Evolutionary conservation across 2,888 invertebrate genomes (phyloP).

Genomic region (Lycia hirtaria): DNA sequence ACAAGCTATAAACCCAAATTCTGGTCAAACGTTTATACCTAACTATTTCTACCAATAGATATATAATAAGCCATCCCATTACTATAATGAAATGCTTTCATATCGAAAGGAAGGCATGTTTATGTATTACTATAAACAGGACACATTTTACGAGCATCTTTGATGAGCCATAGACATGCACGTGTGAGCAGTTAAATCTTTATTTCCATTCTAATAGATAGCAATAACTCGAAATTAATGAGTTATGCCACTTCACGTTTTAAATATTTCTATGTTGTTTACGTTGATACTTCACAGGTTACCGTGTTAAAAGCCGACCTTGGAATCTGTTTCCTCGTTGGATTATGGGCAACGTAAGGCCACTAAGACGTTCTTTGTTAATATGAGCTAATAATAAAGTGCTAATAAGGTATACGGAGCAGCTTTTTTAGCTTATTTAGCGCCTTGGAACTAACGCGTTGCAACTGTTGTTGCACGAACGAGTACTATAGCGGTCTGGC

Average conservation of each 20-base stretch:
- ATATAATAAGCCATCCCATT: conserved; percentile 5
- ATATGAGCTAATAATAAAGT: conserved; percentile 60
- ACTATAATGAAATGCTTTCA: conserved; percentile 25
- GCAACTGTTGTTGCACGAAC: conserved; percentile 37
- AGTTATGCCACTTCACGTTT: conserved; percentile 23
- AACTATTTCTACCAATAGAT: background rate
- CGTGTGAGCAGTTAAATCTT: conserved; percentile 54
- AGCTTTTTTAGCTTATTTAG: conserved; percentile 58
- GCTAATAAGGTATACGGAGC: conserved; percentile 62
- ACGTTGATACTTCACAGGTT: conserved; percentile 3
- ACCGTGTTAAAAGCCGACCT: conserved; percentile 1
- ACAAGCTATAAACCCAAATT: no score
- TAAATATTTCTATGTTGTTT: conserved; percentile 14
- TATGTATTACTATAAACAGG: conserved; percentile 43
- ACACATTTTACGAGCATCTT: conserved; percentile 58
- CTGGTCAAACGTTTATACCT: no score
- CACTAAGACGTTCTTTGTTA: conserved; percentile 56
- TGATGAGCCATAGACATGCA: conserved; percentile 49
- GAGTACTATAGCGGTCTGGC: no score
- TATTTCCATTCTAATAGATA: conserved; percentile 43
- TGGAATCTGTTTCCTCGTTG: conserved; percentile 15
- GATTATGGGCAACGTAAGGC: conserved; percentile 11
- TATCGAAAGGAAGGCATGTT: conserved; percentile 30
- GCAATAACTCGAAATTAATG: conserved; percentile 29
- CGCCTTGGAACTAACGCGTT: conserved; percentile 57